Evolutionary conservation across 2,888 invertebrate species (phyloP).

Genomic region (Pediacus dermestoides): DNA sequence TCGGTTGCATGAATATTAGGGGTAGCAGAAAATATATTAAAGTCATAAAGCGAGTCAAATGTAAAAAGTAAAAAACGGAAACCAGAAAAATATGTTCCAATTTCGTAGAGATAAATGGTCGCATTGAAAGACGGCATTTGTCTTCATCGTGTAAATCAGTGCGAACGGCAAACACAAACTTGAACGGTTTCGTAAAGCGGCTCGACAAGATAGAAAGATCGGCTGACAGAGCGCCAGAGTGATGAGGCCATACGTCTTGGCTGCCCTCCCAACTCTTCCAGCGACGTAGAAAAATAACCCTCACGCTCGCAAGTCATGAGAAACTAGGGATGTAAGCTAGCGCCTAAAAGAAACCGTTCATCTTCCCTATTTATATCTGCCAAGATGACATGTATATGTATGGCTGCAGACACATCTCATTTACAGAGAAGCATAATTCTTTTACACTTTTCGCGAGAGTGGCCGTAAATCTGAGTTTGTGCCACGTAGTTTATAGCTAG

Average conservation of each 20-base stretch:
- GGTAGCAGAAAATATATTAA: slow-evolving; percentile 4
- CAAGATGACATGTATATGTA: slow-evolving; percentile 48
- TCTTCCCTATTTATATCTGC: slow-evolving; percentile 48
- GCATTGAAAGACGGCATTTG: slow-evolving; percentile 47
- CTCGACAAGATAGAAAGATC: slow-evolving; percentile 47
- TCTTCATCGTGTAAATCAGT: slow-evolving; percentile 45
- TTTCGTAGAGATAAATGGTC: slow-evolving; percentile 40
- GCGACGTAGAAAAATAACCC: slow-evolving; percentile 48
- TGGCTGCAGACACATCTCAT: slow-evolving; percentile 54
- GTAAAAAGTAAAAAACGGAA: background rate
- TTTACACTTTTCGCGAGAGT: slow-evolving; percentile 52
- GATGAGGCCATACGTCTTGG: slow-evolving; percentile 50
- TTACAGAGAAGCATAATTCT: slow-evolving; percentile 55
- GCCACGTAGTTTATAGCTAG: slow-evolving; percentile 31
- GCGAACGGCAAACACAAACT: slow-evolving; percentile 41
- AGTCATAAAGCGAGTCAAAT: slow-evolving; percentile 4
- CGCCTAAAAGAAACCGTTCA: slow-evolving; percentile 46
- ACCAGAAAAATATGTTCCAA: slow-evolving; percentile 37
- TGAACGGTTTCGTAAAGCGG: slow-evolving; percentile 42
- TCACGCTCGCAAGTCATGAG: slow-evolving; percentile 44
- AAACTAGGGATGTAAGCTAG: slow-evolving; percentile 38
- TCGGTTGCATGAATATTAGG: too few relatives aligned
- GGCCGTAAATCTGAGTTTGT: slow-evolving; percentile 48
- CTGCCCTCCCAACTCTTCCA: slow-evolving; percentile 35
- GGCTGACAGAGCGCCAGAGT: slow-evolving; percentile 47